phyloP scores from a whole-genome alignment of 1,140 invertebrate species.

The Nymphalis io region DNA sequence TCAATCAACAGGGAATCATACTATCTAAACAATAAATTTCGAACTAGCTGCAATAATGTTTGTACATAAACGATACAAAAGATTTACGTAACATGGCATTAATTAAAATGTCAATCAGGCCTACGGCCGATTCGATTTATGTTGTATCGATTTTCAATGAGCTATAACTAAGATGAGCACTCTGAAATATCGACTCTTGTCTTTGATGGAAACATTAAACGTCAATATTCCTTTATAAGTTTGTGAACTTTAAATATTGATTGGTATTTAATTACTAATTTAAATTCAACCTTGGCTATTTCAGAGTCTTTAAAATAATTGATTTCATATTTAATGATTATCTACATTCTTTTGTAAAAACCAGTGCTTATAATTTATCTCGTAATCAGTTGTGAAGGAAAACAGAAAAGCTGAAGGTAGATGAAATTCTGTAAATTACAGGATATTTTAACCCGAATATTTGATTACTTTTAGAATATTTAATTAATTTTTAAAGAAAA shows the following conservation, averaged over 20 bases:
- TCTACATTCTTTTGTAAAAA: too few species aligned
- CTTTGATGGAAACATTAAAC: background rate
- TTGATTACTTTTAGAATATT: too few species aligned
- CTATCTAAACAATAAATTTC: conserved; percentile 11
- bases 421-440: too few species aligned
- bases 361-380: too few species aligned
- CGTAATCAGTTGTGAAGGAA: too few species aligned
- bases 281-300: too few species aligned
- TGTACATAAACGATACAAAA: conserved; percentile 10
- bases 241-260: background rate
- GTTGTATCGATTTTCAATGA: conserved; percentile 12
- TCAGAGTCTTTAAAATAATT: background rate
- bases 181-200: conserved; percentile 7
- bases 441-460: too few species aligned
- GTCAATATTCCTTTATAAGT: background rate
- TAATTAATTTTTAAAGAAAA: too few species aligned
- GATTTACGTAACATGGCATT: conserved; percentile 9
- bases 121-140: background rate
- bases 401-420: too few species aligned
- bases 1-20: background rate
- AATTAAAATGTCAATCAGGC: conserved; percentile 25
- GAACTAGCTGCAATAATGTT: conserved; percentile 9
- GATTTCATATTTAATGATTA: too few species aligned
- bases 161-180: conserved; percentile 16
- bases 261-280: background rate